Conservation (phyloP, 2,888 invertebrate species). For the Leucozona laternaria region DNA sequence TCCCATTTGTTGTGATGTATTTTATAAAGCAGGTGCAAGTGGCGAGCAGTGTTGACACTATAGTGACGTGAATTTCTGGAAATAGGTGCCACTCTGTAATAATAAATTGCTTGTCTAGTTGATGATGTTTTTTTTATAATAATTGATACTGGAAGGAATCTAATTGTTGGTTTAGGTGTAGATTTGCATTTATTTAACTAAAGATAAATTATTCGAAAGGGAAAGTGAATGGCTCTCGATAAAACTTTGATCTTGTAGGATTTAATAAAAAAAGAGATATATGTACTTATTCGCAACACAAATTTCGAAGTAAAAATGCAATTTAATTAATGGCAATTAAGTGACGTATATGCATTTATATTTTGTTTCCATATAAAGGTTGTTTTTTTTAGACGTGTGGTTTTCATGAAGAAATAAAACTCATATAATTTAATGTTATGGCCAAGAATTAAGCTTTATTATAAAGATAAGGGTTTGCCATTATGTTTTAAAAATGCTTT, state of each 20-base stretch:
- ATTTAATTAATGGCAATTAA: too few species aligned
- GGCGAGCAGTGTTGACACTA: not conserved
- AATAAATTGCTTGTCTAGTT: constrained; percentile 20
- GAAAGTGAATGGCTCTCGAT: constrained; percentile 23
- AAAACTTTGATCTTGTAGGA: not conserved
- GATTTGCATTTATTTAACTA: constrained; percentile 9
- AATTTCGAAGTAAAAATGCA: too few species aligned
- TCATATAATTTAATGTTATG: too few species aligned
- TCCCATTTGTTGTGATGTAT: not conserved
- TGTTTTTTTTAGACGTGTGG: too few species aligned
- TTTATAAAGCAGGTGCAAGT: constrained; percentile 7
- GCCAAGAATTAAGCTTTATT: too few species aligned
- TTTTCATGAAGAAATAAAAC: too few species aligned
- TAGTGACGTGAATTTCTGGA: constrained; percentile 7
- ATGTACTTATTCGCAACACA: too few species aligned
- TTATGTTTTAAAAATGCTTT: too few species aligned
- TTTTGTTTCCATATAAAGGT: too few species aligned
- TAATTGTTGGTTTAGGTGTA: not conserved
- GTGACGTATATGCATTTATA: too few species aligned
- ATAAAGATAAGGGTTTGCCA: too few species aligned
- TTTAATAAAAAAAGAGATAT: too few species aligned
- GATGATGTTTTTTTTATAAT: not conserved
- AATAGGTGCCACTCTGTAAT: constrained; percentile 19
- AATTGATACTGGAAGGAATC: not conserved
- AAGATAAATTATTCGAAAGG: not conserved